Evolutionary conservation across 2,797 vertebrate species (phyloP), one percentile per base, ranked within the genome.

Genomic region (Limnodromus scolopaceus): DNA sequence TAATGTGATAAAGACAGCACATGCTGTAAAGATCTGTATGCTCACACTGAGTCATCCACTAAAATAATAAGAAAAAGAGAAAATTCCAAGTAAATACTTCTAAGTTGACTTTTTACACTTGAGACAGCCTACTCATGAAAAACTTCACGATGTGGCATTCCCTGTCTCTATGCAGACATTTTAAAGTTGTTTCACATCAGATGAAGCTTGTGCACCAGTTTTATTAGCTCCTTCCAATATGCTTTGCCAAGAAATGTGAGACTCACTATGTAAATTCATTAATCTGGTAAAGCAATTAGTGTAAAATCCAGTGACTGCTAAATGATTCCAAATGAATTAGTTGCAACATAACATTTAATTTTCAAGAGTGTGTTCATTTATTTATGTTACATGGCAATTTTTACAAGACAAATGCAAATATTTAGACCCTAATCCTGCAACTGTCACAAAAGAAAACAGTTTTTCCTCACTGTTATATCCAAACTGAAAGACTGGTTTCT

Each of bases 321-420:
- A 98, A 97, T 96, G 95, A 97, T 96, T 97, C 92, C 93, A 97
- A 97, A 97, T 54, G 89, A 98, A 97, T 98, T 97, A 98, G 83
- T 92, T 97, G 92, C 96, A 95, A 97, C 87, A 86, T 94, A 97
- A 93, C 89, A 66, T 97, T 98, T 97, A 93, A 97, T 97, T 98
- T 97, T 97, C 76, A 82, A 89, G 75, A 88, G 60, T 51, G 83
- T 71, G 34, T 85, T 97, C 92, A 94, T 96, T 97, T 97, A 96
- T 98, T 98, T 97, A 93, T 76, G 95, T 82, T 96, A 92, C 87
- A 92, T 85, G 84, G 93, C 84, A 95, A 93, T 93, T 89, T 96
- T 66, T 61, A 92, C 94, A 84, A 97, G 89, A 93, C 81, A 97
- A 97, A 94, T 84, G 89, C 68, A 96, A 96, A 97, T 87, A 95